Conservation (phyloP, 1,140 invertebrate species). For the Pararge aegeria region DNA sequence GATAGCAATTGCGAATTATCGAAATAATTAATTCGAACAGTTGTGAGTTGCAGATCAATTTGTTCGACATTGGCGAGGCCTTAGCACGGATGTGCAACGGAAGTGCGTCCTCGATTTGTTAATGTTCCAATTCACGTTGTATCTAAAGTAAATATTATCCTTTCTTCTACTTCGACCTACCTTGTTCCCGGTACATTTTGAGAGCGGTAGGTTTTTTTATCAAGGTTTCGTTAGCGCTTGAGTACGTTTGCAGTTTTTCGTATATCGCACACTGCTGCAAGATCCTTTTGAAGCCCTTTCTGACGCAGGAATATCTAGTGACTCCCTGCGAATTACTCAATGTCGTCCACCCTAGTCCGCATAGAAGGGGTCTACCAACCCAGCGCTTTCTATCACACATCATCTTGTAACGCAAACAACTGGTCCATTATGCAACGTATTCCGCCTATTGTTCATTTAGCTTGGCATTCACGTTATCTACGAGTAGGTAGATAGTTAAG, state of each 20-base stretch:
- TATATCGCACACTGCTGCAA: neutral
- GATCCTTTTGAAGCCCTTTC: too few species aligned
- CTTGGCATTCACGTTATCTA: too few species aligned
- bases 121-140: conserved; percentile 29
- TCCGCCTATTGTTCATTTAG: too few species aligned
- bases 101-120: conserved; percentile 26
- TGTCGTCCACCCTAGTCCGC: too few species aligned
- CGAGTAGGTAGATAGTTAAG: too few species aligned
- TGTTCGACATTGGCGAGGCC: conserved; percentile 37
- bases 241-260: neutral
- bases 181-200: conserved; percentile 1
- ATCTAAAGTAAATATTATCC: conserved; percentile 28
- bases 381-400: too few species aligned
- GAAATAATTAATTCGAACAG: conserved; percentile 33
- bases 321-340: too few species aligned
- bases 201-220: neutral
- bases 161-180: conserved; percentile 1
- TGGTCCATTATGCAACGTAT: too few species aligned
- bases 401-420: too few species aligned
- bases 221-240: neutral
- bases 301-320: too few species aligned
- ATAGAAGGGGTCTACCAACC: too few species aligned
- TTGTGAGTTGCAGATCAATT: conserved; percentile 33
- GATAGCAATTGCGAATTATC: conserved; percentile 38
- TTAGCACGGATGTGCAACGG: conserved; percentile 29